phyloP scores from a whole-genome alignment of 2,797 vertebrate species.

The Ambastaia sidthimunki region DNA sequence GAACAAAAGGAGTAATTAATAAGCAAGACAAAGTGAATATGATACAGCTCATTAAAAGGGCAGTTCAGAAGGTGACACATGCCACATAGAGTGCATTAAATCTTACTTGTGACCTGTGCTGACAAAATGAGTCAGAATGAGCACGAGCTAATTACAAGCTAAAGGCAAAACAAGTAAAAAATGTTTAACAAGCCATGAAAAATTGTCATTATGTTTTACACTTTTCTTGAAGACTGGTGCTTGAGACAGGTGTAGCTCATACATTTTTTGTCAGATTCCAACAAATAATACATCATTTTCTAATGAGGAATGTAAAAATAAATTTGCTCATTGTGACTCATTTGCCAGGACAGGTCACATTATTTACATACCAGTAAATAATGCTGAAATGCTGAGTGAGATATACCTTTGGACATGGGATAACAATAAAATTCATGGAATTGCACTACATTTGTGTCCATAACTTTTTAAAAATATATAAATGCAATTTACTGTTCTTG shows the following conservation, averaged over 20 bases:
- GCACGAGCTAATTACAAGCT: too few relatives aligned
- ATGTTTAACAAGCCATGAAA: too few relatives aligned
- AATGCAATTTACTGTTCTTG: not conserved
- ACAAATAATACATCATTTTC: too few relatives aligned
- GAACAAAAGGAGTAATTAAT: slow-evolving; percentile 75
- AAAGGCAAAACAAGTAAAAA: too few relatives aligned
- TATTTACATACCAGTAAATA: not conserved
- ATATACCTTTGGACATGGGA: not conserved
- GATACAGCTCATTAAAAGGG: not conserved
- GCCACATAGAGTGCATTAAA: not conserved
- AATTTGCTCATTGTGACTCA: too few relatives aligned
- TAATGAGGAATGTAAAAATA: too few relatives aligned
- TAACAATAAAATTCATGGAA: not conserved
- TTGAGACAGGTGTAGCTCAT: too few relatives aligned
- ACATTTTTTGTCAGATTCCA: too few relatives aligned
- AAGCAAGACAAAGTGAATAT: slow-evolving; percentile 38
- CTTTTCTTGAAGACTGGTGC: too few relatives aligned
- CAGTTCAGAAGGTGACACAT: not conserved
- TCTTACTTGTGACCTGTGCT: too few relatives aligned
- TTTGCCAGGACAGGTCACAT: not conserved
- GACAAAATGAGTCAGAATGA: too few relatives aligned
- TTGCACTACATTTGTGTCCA: not conserved
- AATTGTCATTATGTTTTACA: too few relatives aligned
- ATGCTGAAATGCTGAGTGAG: not conserved
- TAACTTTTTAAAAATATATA: not conserved